These are phyloP conservation scores for Valencia hispanica DNA, from an alignment of 2,797 vertebrate species.

Conservation along the genomic window DNA sequence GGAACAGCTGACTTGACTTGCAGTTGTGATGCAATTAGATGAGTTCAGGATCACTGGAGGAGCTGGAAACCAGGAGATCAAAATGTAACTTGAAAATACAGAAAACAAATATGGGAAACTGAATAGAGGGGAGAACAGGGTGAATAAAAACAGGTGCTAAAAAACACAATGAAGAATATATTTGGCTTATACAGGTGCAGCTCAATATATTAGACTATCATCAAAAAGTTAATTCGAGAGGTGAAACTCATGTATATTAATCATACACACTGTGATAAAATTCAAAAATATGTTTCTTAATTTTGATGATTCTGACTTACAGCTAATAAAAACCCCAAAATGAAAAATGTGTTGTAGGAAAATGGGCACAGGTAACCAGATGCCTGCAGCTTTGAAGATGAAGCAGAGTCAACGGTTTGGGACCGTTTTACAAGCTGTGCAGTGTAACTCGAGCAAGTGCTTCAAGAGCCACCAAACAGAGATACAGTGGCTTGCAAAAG, in stretches of 20 bases:
- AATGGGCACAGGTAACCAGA: neutral
- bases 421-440: neutral
- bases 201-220: neutral
- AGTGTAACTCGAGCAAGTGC: neutral
- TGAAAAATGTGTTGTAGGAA: neutral
- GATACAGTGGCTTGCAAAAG: too few species aligned
- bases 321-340: neutral
- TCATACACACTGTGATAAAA: neutral
- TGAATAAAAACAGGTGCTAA: neutral
- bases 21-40: constrained; percentile 36
- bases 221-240: neutral
- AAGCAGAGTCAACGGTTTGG: neutral
- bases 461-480: neutral
- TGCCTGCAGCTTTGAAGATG: neutral
- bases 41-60: constrained; percentile 40
- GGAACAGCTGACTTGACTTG: constrained; percentile 38
- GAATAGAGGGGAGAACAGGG: neutral
- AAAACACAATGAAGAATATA: neutral
- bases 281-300: too few species aligned
- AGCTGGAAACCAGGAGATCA: constrained; percentile 25
- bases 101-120: neutral
- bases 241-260: neutral
- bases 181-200: neutral
- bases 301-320: neutral
- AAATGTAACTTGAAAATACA: neutral